Conservation (phyloP, 2,888 invertebrate genomes). For the Caenorhabditis uteleia region DNA sequence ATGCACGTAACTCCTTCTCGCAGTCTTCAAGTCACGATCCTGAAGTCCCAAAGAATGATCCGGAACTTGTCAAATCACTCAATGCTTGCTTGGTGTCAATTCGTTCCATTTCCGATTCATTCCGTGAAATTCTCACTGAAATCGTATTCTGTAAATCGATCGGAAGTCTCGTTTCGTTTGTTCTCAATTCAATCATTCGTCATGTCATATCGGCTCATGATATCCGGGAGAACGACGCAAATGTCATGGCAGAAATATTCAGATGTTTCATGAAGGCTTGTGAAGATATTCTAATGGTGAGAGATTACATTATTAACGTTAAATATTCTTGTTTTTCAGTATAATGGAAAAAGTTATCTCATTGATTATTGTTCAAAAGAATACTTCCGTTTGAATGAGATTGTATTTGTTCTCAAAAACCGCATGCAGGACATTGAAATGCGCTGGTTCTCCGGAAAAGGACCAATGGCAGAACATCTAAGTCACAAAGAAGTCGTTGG, state of each 20-base stretch:
- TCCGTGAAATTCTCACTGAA: slow-evolving; percentile 58
- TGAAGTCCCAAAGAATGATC: slow-evolving; percentile 15
- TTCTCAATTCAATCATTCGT: slow-evolving; percentile 46
- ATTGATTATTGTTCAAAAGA: slow-evolving; percentile 56
- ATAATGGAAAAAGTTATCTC: slow-evolving; percentile 39
- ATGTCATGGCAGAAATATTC: slow-evolving; percentile 38
- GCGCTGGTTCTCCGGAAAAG: slow-evolving; percentile 66
- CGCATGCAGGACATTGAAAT: slow-evolving; percentile 59
- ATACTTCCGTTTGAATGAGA: slow-evolving; percentile 62
- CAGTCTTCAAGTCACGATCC: too few species aligned
- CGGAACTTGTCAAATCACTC: slow-evolving; percentile 31
- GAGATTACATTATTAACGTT: slow-evolving; percentile 1
- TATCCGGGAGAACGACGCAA: slow-evolving; percentile 43
- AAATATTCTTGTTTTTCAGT: slow-evolving; percentile 29
- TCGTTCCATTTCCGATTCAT: slow-evolving; percentile 52
- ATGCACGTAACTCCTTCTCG: slow-evolving; percentile 3
- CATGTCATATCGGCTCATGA: slow-evolving; percentile 35
- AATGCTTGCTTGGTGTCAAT: slow-evolving; percentile 49
- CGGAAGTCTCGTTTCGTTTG: slow-evolving; percentile 56
- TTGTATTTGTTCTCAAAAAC: slow-evolving; percentile 60
- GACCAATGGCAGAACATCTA: slow-evolving; percentile 62
- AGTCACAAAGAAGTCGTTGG: slow-evolving; percentile 51
- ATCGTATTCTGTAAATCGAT: slow-evolving; percentile 58
- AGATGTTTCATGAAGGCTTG: slow-evolving; percentile 41
- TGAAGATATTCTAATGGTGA: slow-evolving; percentile 37